A percentile compares a stretch with the other conserved stretches of the same genome.
These are phyloP conservation scores for Noctua fimbriata DNA, from an alignment of 2,888 invertebrate genomes.

Conservation along the genomic window DNA sequence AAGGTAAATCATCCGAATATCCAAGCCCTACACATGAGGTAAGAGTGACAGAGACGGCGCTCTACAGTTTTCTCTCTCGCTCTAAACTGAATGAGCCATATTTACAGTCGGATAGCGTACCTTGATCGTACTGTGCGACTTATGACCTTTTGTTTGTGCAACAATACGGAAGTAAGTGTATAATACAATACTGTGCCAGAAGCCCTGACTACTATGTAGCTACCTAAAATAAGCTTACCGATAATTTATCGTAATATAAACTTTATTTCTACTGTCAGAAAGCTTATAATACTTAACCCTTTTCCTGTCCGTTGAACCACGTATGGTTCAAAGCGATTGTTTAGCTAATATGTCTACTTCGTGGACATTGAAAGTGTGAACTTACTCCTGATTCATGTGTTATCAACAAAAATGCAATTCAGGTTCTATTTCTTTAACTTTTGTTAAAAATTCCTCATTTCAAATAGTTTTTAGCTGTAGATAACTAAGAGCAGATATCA, in stretches of 20 bases:
- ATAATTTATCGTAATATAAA: slow-evolving; percentile 3
- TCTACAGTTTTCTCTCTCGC: not conserved
- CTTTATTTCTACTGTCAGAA: slow-evolving; percentile 15
- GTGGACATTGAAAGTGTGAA: not conserved
- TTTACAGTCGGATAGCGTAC: not conserved
- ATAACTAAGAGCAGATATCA: not conserved
- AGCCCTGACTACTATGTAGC: slow-evolving; percentile 25
- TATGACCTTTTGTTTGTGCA: slow-evolving; percentile 51
- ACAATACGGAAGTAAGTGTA: slow-evolving; percentile 39
- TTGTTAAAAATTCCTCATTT: not conserved
- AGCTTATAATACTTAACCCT: slow-evolving; percentile 4
- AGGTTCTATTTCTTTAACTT: not conserved
- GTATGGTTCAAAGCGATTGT: not conserved
- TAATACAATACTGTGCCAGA: slow-evolving; percentile 42
- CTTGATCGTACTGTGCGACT: slow-evolving; percentile 43
- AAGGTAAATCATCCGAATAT: not conserved
- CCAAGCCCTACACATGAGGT: not conserved
- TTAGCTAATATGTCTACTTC: slow-evolving; percentile 3
- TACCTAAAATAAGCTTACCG: slow-evolving; percentile 16
- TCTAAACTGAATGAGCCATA: slow-evolving; percentile 12
- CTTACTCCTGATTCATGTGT: not conserved
- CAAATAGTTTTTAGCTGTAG: slow-evolving; percentile 4
- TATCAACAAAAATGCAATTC: not conserved
- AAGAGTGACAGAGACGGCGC: slow-evolving; percentile 6
- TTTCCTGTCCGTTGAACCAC: slow-evolving; percentile 1